Evolutionary conservation across 1,140 invertebrate species (phyloP), one percentile per base, ranked within the genome.

Genomic region (Neodiprion lecontei): DNA sequence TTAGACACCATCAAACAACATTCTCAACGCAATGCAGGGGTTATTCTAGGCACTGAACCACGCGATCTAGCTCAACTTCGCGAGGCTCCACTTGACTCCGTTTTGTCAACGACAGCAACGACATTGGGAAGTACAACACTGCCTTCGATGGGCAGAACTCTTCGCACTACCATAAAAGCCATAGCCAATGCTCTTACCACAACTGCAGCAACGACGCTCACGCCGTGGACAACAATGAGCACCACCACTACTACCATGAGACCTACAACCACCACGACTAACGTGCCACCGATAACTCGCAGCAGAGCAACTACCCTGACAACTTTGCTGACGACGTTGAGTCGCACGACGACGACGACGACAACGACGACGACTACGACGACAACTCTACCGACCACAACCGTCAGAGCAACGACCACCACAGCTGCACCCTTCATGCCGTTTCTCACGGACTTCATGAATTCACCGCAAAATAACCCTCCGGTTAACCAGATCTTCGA

Each of bases 1-100:
- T n/a, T 83, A 91, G 91, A 92, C 76, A 92, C 91, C 72, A 91
- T 93, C 69, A 89, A 90, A 48, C 89, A 89, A 67, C 91, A 93
- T 78, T 89, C 91, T 9, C 80, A 92, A 49, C 89, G 90, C 53
- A 91, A 92, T 78, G 91, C 91, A 17, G 91, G 91, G 10, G 88
- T 89, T 3, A 90, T 92, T 14, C 79, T 92, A n/a, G 90, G 91
- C n/a, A 91, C 88, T 2, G 91, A 91, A 67, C 84, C 87, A 1
- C 84, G 87, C 0, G 85, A 88, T 17, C 80, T 87, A 78, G 86
- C 80, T 0, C 84, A 86, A 66, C 75, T 85, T 10, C 77, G 85
- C 61, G 80, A 83, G 67, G 81, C 83, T 12, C 82, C 83, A 7
- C 70, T 81, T 23, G 75, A 69, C 0, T 69, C 78, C 17, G 17